Percentiles rank a stretch among this genome's conserved stretches.
Evolutionary conservation across 1,140 invertebrate species (phyloP).

Genomic region (Dryas iulia): DNA sequence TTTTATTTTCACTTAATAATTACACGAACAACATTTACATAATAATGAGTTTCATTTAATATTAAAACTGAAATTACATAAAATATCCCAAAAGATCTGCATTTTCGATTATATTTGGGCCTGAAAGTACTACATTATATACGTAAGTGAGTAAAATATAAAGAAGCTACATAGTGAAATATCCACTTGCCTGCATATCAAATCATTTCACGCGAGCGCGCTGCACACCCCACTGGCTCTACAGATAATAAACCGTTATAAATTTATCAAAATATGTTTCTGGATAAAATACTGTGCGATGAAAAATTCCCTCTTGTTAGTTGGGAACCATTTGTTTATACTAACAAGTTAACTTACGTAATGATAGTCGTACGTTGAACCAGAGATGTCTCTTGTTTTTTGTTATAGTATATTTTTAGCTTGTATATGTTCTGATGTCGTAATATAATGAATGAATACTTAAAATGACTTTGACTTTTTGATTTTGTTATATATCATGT

Average conservation of each 20-base stretch:
- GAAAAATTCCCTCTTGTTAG: conserved; percentile 40
- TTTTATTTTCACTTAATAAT: too few relatives aligned
- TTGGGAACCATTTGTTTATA: conserved; percentile 33
- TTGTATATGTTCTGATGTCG: neutral
- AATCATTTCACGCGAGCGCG: conserved; percentile 28
- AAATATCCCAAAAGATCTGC: too few relatives aligned
- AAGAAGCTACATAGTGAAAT: conserved; percentile 19
- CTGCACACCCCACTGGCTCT: conserved; percentile 21
- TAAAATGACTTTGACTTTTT: neutral
- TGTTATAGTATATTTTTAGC: too few relatives aligned
- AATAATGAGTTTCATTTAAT: too few relatives aligned
- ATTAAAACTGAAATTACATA: too few relatives aligned
- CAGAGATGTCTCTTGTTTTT: neutral
- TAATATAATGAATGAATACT: neutral
- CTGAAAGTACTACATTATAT: neutral
- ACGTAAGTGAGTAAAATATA: conserved; percentile 5
- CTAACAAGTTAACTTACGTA: conserved; percentile 37
- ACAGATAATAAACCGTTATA: conserved; percentile 31
- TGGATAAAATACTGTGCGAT: conserved; percentile 24
- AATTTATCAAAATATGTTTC: conserved; percentile 30
- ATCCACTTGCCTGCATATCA: conserved; percentile 28
- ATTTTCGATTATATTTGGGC: too few relatives aligned
- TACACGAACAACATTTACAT: too few relatives aligned
- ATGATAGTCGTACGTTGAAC: neutral
- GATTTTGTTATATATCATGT: too few relatives aligned